A percentile compares a stretch with the other conserved stretches of the same genome.
These are phyloP conservation scores for Pogonocichla stellata DNA, from an alignment of 2,113 vertebrate species.

Conservation along the genomic window DNA sequence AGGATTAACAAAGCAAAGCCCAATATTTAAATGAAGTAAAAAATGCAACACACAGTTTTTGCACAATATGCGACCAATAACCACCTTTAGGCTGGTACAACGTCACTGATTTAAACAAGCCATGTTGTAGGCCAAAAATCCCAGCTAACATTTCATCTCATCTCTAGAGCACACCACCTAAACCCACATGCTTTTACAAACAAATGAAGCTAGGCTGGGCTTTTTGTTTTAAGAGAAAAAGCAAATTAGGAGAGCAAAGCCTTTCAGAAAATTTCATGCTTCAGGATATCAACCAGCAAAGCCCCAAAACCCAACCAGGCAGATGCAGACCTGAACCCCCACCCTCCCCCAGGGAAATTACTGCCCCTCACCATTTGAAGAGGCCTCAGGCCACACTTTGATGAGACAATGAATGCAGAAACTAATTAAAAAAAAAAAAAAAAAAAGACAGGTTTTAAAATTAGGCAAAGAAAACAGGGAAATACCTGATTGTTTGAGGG, in stretches of 20 bases:
- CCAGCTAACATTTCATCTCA: not conserved
- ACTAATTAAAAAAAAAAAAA: not conserved
- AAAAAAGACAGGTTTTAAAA: not conserved
- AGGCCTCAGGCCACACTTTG: rapidly evolving
- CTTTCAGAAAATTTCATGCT: not conserved
- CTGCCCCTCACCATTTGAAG: no score
- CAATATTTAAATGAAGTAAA: not conserved
- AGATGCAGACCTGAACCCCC: rapidly evolving
- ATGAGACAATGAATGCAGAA: not conserved
- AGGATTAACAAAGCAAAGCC: not conserved
- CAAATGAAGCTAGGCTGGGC: rapidly evolving
- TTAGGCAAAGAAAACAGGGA: rapidly evolving
- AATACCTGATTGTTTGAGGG: rapidly evolving
- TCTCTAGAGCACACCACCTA: not conserved
- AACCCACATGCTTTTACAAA: rapidly evolving
- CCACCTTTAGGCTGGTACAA: not conserved
- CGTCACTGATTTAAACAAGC: not conserved
- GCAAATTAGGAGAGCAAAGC: not conserved
- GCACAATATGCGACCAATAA: not conserved
- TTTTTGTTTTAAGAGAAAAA: not conserved
- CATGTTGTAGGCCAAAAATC: not conserved
- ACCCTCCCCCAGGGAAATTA: rapidly evolving
- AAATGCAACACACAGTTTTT: rapidly evolving
- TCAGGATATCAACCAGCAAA: not conserved
- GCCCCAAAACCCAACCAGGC: not conserved